Evolutionary conservation across 1,140 invertebrate genomes (phyloP).

Genomic region (Leptestheria dahalacensis): DNA sequence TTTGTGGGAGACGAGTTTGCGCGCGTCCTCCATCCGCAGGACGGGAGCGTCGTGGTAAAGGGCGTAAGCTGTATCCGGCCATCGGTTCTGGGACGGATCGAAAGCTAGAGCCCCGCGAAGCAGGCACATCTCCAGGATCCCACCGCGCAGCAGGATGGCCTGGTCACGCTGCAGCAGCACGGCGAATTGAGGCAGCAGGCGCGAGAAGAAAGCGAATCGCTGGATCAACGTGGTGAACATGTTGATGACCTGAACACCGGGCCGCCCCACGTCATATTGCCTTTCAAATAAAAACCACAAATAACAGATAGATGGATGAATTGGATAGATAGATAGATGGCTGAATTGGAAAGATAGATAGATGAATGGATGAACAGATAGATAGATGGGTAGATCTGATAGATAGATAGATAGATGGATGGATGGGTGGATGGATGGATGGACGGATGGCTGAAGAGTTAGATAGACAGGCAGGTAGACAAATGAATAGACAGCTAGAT

Average conservation of each 20-base stretch:
- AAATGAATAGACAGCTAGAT: too few relatives aligned
- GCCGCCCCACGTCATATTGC: neutral
- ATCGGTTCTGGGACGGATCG: conserved; percentile 23
- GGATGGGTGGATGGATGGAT: too few relatives aligned
- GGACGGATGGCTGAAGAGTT: too few relatives aligned
- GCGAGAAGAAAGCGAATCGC: conserved; percentile 26
- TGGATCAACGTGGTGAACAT: conserved; percentile 27
- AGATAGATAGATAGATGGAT: too few relatives aligned
- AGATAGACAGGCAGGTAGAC: too few relatives aligned
- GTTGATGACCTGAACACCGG: conserved; percentile 22
- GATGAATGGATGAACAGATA: too few relatives aligned
- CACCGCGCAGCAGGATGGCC: conserved; percentile 33
- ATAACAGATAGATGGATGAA: too few relatives aligned
- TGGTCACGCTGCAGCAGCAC: conserved; percentile 31
- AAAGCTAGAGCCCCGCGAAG: conserved; percentile 28
- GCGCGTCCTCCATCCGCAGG: conserved; percentile 22
- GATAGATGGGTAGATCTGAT: too few relatives aligned
- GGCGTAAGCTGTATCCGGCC: conserved; percentile 17
- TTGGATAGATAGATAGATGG: too few relatives aligned
- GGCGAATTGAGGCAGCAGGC: conserved; percentile 27
- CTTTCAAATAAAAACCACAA: too few relatives aligned
- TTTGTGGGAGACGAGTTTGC: conserved; percentile 24
- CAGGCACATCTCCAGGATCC: conserved; percentile 37
- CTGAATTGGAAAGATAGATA: too few relatives aligned
- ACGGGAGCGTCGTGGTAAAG: conserved; percentile 11